Conservation (phyloP, 2,113 vertebrate genomes). For the Geococcyx californianus region DNA sequence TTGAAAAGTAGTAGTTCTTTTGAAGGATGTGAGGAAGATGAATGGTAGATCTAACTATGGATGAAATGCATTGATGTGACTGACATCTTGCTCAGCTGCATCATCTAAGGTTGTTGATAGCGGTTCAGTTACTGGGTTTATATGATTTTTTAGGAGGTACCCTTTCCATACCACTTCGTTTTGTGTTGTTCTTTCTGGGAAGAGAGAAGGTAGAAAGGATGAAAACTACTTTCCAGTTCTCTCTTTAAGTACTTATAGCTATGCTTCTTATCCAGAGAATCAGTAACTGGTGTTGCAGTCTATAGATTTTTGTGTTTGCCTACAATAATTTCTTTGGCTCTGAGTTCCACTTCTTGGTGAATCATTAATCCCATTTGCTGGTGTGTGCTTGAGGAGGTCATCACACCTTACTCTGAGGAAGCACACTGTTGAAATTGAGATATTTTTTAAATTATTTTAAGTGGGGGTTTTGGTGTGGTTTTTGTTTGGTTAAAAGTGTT, state of each 20-base stretch:
- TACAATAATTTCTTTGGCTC: not conserved
- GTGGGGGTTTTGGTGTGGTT: not conserved
- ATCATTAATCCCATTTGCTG: not conserved
- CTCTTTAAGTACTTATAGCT: not conserved
- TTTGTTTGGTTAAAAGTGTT: not conserved
- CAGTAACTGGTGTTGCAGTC: not conserved
- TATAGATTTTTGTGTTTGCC: not conserved
- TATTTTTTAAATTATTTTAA: not conserved
- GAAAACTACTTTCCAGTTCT: not conserved
- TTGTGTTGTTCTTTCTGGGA: not conserved
- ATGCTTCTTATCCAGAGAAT: not conserved
- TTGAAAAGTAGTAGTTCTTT: not conserved
- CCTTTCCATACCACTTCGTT: not conserved
- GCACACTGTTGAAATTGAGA: accelerated
- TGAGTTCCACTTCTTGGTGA: not conserved
- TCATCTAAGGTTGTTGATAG: not conserved
- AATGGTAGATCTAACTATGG: not conserved
- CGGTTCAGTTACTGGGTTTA: not conserved
- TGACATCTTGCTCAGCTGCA: not conserved
- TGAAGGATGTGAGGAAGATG: not conserved
- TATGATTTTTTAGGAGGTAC: not conserved
- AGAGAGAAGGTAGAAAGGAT: not conserved
- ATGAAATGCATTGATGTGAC: not conserved
- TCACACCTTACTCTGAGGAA: not conserved
- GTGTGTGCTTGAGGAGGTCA: not conserved